Evolutionary conservation across 2,888 invertebrate species (phyloP).

Genomic region (Phalera bucephala): DNA sequence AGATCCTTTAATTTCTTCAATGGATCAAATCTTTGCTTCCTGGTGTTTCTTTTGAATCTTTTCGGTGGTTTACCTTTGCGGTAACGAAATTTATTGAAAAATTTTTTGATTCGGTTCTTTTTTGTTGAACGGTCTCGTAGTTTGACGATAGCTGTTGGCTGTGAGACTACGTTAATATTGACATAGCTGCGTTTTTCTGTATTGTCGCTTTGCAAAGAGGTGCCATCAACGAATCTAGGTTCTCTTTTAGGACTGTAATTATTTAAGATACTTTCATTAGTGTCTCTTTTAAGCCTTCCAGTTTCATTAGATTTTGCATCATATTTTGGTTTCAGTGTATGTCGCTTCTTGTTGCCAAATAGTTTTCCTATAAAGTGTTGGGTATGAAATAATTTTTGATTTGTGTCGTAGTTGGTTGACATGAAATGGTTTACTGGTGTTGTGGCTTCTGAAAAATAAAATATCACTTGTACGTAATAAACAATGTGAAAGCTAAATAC

Average conservation of each 20-base stretch:
- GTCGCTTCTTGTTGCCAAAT: conserved; percentile 9
- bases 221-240: not conserved
- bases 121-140: conserved; percentile 23
- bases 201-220: conserved; percentile 4
- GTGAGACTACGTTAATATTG: conserved; percentile 40
- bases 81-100: conserved; percentile 38
- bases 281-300: not conserved
- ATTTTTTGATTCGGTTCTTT: conserved; percentile 29
- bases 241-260: too few relatives aligned
- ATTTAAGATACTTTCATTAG: too few relatives aligned
- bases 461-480: too few relatives aligned
- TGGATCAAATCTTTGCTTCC: conserved; percentile 39
- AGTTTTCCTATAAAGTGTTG: conserved; percentile 12
- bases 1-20: conserved; percentile 48
- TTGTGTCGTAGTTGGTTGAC: not conserved
- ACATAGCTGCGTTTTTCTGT: conserved; percentile 37
- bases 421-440: not conserved
- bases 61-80: conserved; percentile 21
- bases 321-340: not conserved
- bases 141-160: conserved; percentile 41
- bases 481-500: too few relatives aligned
- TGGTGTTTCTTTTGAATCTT: conserved; percentile 24
- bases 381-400: conserved; percentile 2
- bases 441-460: not conserved
- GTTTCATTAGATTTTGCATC: not conserved